phyloP scores from a whole-genome alignment of 2,113 vertebrate species.

The Brachyistius frenatus region DNA sequence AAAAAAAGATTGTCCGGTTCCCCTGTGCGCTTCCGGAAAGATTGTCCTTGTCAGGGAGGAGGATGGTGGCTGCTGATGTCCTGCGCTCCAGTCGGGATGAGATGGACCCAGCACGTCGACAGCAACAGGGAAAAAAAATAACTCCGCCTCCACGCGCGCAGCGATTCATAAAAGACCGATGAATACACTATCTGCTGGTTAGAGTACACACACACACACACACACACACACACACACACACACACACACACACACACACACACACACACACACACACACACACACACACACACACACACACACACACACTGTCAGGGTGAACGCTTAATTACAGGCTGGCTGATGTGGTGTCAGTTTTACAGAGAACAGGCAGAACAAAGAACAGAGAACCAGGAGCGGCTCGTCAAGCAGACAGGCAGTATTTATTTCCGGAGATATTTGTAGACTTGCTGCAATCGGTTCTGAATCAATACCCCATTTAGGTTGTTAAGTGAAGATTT shows the following conservation, averaged over 20 bases:
- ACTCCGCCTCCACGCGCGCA: slow-evolving; percentile 57
- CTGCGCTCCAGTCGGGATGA: slow-evolving; percentile 50
- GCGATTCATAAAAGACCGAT: slow-evolving; percentile 25
- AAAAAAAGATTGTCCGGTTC: background rate
- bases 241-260: background rate
- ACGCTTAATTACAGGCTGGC: background rate
- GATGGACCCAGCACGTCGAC: slow-evolving; percentile 43
- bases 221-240: too few relatives aligned
- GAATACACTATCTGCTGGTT: slow-evolving; percentile 65
- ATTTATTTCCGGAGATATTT: background rate
- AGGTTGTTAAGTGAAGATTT: background rate
- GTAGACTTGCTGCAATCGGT: background rate
- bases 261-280: background rate
- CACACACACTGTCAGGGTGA: background rate
- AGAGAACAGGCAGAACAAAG: background rate
- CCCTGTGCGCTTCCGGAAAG: slow-evolving; percentile 4
- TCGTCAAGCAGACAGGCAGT: background rate
- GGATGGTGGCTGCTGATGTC: slow-evolving; percentile 22
- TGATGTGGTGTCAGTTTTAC: background rate
- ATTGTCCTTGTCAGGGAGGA: slow-evolving; percentile 52
- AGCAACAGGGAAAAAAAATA: slow-evolving; percentile 14
- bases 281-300: too few relatives aligned
- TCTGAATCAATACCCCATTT: background rate
- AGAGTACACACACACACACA: background rate
- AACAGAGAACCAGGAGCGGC: background rate